phyloP scores from a whole-genome alignment of 2,888 invertebrate species.

The Nomada hirtipes region DNA sequence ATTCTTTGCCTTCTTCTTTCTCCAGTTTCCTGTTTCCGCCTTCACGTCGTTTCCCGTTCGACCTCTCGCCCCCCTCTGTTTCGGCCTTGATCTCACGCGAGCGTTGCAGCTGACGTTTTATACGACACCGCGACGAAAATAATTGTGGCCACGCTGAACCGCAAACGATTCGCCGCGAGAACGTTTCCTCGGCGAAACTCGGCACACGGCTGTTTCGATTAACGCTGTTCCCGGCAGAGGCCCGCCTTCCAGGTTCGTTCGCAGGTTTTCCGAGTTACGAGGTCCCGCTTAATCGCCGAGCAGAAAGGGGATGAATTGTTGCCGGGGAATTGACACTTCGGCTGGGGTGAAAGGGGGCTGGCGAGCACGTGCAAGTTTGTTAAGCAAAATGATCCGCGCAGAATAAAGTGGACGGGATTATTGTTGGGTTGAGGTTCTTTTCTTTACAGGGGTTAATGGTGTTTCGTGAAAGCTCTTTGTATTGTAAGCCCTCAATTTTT shows the following conservation, averaged over 20 bases:
- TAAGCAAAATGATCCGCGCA: too few species aligned
- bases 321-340: too few species aligned
- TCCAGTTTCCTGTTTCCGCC: neutral
- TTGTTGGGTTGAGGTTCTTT: too few species aligned
- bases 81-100: conserved; percentile 44
- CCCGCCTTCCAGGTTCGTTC: neutral
- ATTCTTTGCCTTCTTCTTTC: conserved; percentile 50
- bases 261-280: neutral
- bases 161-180: neutral
- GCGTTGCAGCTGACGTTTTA: conserved; percentile 65
- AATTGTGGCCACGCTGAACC: conserved; percentile 58
- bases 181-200: conserved; percentile 13
- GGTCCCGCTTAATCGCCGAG: too few species aligned
- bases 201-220: conserved; percentile 20
- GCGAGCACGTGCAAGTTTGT: too few species aligned
- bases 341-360: too few species aligned
- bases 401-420: too few species aligned
- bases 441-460: too few species aligned
- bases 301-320: too few species aligned
- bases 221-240: conserved; percentile 21
- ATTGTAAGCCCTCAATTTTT: too few species aligned
- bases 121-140: conserved; percentile 61
- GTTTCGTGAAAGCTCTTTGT: too few species aligned
- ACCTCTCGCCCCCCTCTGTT: neutral
- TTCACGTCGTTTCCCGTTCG: neutral